A percentile compares a stretch with the other conserved stretches of the same genome.
Evolutionary conservation across 1,140 invertebrate species (phyloP).

Genomic region (Bicyclus anynana): DNA sequence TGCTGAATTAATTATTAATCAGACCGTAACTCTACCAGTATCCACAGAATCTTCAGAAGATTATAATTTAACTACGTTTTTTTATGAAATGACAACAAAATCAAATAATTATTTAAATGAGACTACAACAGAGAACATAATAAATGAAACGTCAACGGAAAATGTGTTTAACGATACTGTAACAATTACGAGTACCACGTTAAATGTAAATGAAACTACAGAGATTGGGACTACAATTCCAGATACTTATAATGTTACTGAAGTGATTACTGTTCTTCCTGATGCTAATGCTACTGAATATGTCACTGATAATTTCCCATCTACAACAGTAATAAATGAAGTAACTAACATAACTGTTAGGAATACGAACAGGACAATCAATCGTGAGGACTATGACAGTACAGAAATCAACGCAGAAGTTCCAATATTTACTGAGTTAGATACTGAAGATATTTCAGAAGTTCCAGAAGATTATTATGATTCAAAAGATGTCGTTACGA

Average conservation of each 20-base stretch:
- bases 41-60: constrained; percentile 50
- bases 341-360: constrained; percentile 4
- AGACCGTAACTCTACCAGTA: constrained; percentile 49
- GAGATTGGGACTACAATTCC: neutral
- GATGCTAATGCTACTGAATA: neutral
- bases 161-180: neutral
- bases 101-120: constrained; percentile 10
- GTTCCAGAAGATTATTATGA: constrained; percentile 72
- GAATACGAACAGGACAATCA: constrained; percentile 13
- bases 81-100: constrained; percentile 36
- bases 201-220: neutral
- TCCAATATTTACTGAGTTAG: constrained; percentile 57
- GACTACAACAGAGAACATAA: constrained; percentile 13
- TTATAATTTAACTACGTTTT: constrained; percentile 37
- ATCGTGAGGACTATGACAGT: constrained; percentile 31
- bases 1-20: constrained; percentile 41
- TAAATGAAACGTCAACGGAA: constrained; percentile 11
- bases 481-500: constrained; percentile 61
- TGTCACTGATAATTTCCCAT: constrained; percentile 7
- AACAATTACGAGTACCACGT: neutral
- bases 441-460: constrained; percentile 49
- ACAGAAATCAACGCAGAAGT: constrained; percentile 36
- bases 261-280: neutral
- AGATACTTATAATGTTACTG: neutral
- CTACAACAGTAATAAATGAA: constrained; percentile 7